Percentiles rank a stretch among this genome's conserved stretches.
phyloP scores from a whole-genome alignment of 2,113 vertebrate genomes.

The Sceloporus undulatus region DNA sequence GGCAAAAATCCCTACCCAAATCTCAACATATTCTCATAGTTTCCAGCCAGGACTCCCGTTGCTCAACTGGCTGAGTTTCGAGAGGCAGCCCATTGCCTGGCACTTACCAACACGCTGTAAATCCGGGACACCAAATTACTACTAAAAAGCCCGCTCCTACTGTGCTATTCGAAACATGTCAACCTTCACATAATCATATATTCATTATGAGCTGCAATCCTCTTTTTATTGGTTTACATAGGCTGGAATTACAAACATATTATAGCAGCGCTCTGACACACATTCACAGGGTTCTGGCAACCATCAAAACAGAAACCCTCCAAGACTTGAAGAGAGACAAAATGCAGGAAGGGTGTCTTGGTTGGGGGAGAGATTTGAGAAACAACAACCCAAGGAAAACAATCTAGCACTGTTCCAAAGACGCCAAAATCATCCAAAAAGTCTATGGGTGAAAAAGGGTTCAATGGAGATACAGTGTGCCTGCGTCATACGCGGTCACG shows the following conservation, averaged over 20 bases:
- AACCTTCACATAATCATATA: constrained; percentile 69
- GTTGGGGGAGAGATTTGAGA: background rate
- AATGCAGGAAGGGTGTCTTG: too few species aligned
- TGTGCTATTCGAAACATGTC: constrained; percentile 76
- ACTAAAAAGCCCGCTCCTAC: constrained; percentile 73
- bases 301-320: constrained; percentile 61
- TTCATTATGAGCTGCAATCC: constrained; percentile 72
- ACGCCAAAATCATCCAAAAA: constrained; percentile 30
- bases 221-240: constrained; percentile 76
- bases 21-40: constrained; percentile 54
- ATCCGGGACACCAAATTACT: constrained; percentile 77
- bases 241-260: constrained; percentile 73
- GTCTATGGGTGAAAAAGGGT: background rate
- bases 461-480: background rate
- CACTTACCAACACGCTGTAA: constrained; percentile 73
- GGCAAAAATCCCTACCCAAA: constrained; percentile 42
- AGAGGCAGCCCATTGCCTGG: constrained; percentile 68
- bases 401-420: constrained; percentile 48
- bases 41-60: constrained; percentile 60
- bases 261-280: constrained; percentile 66
- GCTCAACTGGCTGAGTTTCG: constrained; percentile 66
- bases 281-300: constrained; percentile 59
- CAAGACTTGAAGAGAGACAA: constrained; percentile 30
- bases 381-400: constrained; percentile 65
- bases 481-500: too few species aligned